Percentiles rank a stretch among this genome's conserved stretches.
Conservation (phyloP, 1,140 invertebrate species). For the Atta texana region DNA sequence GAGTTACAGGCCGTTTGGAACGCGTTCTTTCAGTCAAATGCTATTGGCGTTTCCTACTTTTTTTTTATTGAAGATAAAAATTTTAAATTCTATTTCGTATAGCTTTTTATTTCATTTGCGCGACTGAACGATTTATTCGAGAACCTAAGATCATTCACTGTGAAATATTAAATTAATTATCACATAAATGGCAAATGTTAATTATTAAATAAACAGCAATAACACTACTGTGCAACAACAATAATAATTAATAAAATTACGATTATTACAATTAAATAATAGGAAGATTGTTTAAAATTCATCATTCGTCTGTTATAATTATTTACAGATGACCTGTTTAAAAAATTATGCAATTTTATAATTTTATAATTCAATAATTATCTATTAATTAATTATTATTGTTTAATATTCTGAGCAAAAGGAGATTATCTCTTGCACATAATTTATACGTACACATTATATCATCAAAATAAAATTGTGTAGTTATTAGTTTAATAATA, state of each 20-base stretch:
- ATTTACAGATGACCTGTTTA: not conserved
- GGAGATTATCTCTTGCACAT: not conserved
- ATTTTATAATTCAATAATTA: not conserved
- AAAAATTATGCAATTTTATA: slow-evolving; percentile 4
- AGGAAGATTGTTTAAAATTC: not conserved
- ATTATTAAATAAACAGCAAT: slow-evolving; percentile 11
- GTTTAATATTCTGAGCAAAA: not conserved
- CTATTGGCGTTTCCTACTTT: slow-evolving; percentile 37
- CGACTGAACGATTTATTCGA: slow-evolving; percentile 6
- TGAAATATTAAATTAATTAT: slow-evolving; percentile 10
- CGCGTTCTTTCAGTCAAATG: slow-evolving; percentile 35
- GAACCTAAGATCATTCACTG: not conserved
- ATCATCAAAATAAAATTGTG: slow-evolving; percentile 1
- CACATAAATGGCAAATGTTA: not conserved
- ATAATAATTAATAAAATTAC: not conserved
- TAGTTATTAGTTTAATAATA: not conserved
- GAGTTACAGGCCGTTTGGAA: slow-evolving; percentile 29
- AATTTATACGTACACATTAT: not conserved
- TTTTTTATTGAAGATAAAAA: slow-evolving; percentile 24
- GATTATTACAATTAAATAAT: not conserved
- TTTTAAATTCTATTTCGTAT: slow-evolving; percentile 35
- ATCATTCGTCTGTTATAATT: slow-evolving; percentile 1
- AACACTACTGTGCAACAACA: not conserved
- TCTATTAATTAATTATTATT: not conserved
- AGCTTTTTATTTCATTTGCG: slow-evolving; percentile 6